Evolutionary conservation across 1,140 invertebrate species (phyloP), one percentile per base, ranked within the genome.

Genomic region (Hyposmocoma kahamanoa): DNA sequence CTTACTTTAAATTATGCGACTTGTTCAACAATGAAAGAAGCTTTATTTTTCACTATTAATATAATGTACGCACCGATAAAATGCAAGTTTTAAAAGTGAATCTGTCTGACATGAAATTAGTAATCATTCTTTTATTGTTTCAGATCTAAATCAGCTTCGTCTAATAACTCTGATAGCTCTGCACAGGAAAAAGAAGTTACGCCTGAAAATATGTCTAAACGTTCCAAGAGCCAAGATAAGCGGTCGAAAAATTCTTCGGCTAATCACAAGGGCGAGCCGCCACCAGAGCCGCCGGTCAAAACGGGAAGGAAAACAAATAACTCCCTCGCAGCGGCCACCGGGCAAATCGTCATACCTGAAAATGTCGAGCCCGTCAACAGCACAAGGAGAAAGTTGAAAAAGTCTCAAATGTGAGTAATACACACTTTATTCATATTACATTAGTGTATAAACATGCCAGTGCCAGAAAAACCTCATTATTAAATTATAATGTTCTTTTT

Each of bases 241-340:
- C 65, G 59, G 49, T 74, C 71, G 71, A 85, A 75, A 73, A 76
- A 71, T 53, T 71, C 71, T 20, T 69, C 63, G 22, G 70, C 80
- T 22, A 75, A 68, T 21, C 62, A 72, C n/a, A 87, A 87, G 62
- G 85, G 87, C 19, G 87, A 86, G 30, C 73, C 71, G 2, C 64
- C 71, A 3, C 75, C 81, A 64, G 88, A 72, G 39, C 72, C 87
- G 17, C 85, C 86, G 2, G 62, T 87, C 11, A 89, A 90, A 61
- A 88, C 90, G 17, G 93, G 93, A 19, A 84, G 95, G 43, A 94
- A 95, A 78, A 96, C 95, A 1, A 96, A 96, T 71, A 96, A 96
- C 79, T 96, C 94, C 1, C 84, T 96, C 10, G 92, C 94, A 1
- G 94, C 92, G 4, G 92, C 93, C 21, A 94, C 93, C 11, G 94